Conservation (phyloP, 2,888 invertebrate species). For the Tineola bisselliella region DNA sequence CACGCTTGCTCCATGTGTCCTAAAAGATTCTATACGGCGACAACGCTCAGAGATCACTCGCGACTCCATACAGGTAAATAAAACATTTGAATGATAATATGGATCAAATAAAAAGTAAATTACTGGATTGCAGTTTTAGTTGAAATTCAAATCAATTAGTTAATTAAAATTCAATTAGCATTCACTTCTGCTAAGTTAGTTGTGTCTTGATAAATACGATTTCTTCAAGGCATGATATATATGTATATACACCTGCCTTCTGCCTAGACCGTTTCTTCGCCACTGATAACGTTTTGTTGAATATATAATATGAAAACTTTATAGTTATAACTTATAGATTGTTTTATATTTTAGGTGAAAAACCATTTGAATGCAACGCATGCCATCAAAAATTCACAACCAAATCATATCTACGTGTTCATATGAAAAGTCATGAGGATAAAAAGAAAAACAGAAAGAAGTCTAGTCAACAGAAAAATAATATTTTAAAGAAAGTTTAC, state of each 20-base stretch:
- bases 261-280: no score
- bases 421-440: slow-evolving; percentile 34
- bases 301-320: no score
- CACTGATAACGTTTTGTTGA: no score
- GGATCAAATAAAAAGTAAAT: not conserved
- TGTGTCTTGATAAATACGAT: no score
- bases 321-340: no score
- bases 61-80: slow-evolving; percentile 49
- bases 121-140: no score
- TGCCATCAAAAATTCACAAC: slow-evolving; percentile 41
- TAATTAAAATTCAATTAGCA: no score
- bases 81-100: not conserved
- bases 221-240: no score
- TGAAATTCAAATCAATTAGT: no score
- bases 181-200: no score
- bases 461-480: not conserved
- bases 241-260: no score
- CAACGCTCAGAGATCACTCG: slow-evolving; percentile 43
- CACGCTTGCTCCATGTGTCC: slow-evolving; percentile 57
- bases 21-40: slow-evolving; percentile 37
- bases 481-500: not conserved
- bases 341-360: slow-evolving; percentile 40
- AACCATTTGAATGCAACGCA: slow-evolving; percentile 44
- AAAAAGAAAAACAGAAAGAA: slow-evolving; percentile 11
- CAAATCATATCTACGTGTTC: slow-evolving; percentile 40